Conservation (phyloP, 2,113 vertebrate genomes). For the Abramis brama region DNA sequence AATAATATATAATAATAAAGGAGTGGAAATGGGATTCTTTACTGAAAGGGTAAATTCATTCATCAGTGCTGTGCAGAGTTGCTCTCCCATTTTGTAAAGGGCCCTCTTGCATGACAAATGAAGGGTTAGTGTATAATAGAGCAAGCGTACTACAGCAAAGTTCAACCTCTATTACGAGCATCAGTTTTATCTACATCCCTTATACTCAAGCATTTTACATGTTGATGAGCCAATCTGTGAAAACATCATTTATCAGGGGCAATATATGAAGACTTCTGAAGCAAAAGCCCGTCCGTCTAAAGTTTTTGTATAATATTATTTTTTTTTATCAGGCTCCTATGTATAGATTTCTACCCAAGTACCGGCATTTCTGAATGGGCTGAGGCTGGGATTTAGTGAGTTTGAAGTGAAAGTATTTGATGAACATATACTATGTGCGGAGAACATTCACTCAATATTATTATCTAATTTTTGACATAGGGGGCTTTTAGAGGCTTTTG, state of each 20-base stretch:
- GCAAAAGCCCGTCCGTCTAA: no score
- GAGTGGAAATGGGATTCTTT: conserved; percentile 54
- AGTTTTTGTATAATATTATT: no score
- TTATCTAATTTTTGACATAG: no score
- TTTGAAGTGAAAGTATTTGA: no score
- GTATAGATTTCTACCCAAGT: no score
- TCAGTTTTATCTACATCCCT: not conserved
- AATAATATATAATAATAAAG: conserved; percentile 55
- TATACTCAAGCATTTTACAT: not conserved
- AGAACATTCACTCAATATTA: no score
- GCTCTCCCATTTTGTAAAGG: conserved; percentile 39
- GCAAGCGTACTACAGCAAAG: not conserved
- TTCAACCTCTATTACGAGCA: conserved; percentile 4
- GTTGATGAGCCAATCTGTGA: conserved; percentile 6
- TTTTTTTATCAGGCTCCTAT: no score
- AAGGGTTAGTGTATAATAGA: conserved; percentile 45
- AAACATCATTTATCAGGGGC: not conserved
- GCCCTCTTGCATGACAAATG: conserved; percentile 49
- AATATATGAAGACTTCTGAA: not conserved
- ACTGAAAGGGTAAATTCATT: conserved; percentile 56
- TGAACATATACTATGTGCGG: no score
- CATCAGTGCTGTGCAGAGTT: conserved; percentile 51
- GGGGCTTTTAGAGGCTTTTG: no score
- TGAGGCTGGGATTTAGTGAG: no score
- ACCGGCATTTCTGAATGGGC: no score